Percentiles rank a stretch among this genome's conserved stretches.
Conservation (phyloP, 2,113 vertebrate genomes). For the Lipophrys pholis region DNA sequence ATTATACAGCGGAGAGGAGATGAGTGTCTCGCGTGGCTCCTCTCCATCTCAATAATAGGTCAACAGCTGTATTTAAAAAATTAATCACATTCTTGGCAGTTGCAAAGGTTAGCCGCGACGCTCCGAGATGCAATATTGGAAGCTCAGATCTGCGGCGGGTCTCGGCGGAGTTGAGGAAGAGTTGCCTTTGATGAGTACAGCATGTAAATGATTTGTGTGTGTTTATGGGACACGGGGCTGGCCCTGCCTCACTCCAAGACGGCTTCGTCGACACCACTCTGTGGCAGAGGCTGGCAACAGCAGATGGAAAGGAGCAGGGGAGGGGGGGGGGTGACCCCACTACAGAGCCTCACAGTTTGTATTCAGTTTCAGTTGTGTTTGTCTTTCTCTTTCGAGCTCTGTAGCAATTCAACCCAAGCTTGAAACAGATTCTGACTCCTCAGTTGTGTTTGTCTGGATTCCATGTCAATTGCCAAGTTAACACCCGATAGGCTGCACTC, state of each 20-base stretch:
- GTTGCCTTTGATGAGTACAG: slow-evolving; percentile 86
- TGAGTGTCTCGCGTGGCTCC: slow-evolving; percentile 76
- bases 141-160: slow-evolving; percentile 78
- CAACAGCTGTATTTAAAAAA: slow-evolving; percentile 89
- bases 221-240: slow-evolving; percentile 82
- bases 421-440: not conserved
- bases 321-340: slow-evolving; percentile 60
- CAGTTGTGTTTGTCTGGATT: not conserved
- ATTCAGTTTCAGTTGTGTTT: slow-evolving; percentile 22
- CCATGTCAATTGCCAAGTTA: not conserved
- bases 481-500: not conserved
- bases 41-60: slow-evolving; percentile 86
- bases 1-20: slow-evolving; percentile 78
- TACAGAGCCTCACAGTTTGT: slow-evolving; percentile 51
- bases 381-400: not conserved
- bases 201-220: slow-evolving; percentile 88
- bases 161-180: slow-evolving; percentile 80
- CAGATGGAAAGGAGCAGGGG: slow-evolving; percentile 59
- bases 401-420: not conserved
- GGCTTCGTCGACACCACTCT: slow-evolving; percentile 61
- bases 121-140: slow-evolving; percentile 80
- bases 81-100: slow-evolving; percentile 86
- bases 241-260: slow-evolving; percentile 74
- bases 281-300: slow-evolving; percentile 69
- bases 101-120: slow-evolving; percentile 81